Conservation (phyloP, 64 coral and sea anemone genomes). For the Exaiptasia diaphana region DNA sequence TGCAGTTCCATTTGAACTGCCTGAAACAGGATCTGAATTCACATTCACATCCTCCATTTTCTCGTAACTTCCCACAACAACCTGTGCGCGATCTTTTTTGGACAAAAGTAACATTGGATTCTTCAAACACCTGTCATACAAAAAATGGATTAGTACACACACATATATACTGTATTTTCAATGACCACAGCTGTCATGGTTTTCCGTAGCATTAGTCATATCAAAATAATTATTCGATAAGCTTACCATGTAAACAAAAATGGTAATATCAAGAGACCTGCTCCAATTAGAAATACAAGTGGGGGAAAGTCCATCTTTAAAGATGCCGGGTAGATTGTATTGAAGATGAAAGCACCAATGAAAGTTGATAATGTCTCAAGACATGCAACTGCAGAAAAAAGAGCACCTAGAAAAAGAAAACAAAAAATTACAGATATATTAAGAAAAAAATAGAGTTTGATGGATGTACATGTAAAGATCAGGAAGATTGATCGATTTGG, state of each 20-base stretch:
- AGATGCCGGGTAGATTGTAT: constrained; percentile 56
- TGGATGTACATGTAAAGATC: no score
- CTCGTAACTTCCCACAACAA: not conserved
- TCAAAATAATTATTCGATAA: no score
- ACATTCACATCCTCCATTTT: not conserved
- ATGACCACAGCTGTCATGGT: no score
- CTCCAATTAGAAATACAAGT: constrained; percentile 67
- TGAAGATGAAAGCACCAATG: constrained; percentile 39
- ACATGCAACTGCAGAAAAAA: constrained; percentile 66
- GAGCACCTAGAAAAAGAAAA: no score
- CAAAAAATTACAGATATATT: no score
- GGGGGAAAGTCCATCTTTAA: constrained; percentile 47
- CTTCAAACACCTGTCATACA: not conserved
- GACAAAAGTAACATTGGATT: not conserved
- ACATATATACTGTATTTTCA: no score
- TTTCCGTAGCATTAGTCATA: no score
- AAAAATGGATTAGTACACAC: no score
- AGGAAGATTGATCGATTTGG: no score
- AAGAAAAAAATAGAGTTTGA: no score
- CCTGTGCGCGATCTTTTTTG: not conserved
- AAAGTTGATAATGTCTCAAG: constrained; percentile 58
- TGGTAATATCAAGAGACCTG: constrained; percentile 23
- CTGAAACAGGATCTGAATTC: not conserved
- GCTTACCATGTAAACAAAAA: constrained; percentile 64
- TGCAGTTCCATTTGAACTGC: no score